Conservation (phyloP, 2,888 invertebrate species). For the Gari tellinella region DNA sequence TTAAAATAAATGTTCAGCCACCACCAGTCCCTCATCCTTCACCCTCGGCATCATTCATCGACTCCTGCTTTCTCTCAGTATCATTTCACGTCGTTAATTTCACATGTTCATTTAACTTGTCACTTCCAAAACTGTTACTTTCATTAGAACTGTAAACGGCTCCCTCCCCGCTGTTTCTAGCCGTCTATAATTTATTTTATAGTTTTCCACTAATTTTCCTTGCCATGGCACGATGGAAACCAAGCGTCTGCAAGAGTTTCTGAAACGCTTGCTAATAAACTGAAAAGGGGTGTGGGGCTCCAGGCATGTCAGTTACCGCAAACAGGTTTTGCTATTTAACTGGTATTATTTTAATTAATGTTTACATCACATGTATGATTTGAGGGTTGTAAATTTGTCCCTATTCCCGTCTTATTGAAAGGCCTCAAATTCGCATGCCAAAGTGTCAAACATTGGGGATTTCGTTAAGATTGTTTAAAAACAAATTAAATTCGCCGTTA, state of each 20-base stretch:
- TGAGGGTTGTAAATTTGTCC: conserved; percentile 49
- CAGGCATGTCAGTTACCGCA: no score
- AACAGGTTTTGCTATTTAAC: conserved; percentile 18
- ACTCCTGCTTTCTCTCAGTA: conserved; percentile 16
- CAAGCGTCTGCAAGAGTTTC: background rate
- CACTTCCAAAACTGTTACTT: conserved; percentile 60
- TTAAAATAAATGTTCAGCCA: background rate
- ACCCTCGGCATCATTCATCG: background rate
- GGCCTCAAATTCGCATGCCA: conserved; percentile 27
- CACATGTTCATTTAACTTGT: conserved; percentile 64
- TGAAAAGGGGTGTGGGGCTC: no score
- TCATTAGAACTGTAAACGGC: conserved; percentile 57
- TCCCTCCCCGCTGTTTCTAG: conserved; percentile 49
- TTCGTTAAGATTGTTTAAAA: conserved; percentile 56
- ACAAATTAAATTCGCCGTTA: conserved; percentile 51
- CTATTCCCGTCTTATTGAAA: conserved; percentile 7
- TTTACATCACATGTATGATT: conserved; percentile 58
- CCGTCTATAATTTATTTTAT: conserved; percentile 61
- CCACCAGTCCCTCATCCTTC: background rate
- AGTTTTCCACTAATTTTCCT: conserved; percentile 47
- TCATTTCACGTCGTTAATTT: conserved; percentile 53
- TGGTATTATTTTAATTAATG: conserved; percentile 62
- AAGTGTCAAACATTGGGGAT: conserved; percentile 54
- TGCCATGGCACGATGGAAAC: conserved; percentile 23
- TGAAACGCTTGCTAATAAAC: no score